These are phyloP conservation scores for Carduelis carduelis DNA, from an alignment of 2,797 vertebrate species.

Conservation along the genomic window DNA sequence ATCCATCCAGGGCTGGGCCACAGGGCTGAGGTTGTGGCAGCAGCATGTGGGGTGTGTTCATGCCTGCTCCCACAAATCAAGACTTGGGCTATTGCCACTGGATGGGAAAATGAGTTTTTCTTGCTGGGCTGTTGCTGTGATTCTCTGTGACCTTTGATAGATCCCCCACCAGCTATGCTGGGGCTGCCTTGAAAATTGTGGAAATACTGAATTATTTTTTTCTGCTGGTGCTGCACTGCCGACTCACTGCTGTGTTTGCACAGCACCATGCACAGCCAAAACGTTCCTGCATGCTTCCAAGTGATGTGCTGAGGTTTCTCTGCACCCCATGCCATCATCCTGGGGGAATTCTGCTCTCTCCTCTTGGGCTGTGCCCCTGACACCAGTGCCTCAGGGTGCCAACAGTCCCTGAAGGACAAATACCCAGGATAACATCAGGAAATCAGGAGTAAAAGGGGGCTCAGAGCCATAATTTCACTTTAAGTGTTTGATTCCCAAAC, in stretches of 20 bases:
- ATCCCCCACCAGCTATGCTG: not conserved
- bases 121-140: not conserved
- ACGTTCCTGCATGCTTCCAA: accelerated
- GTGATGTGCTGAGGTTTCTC: not conserved
- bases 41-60: accelerated
- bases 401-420: not conserved
- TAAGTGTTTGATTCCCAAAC: not conserved
- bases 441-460: not conserved
- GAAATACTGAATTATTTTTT: not conserved
- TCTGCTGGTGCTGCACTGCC: not conserved
- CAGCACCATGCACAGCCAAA: accelerated
- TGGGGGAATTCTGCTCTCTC: accelerated
- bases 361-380: not conserved
- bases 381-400: not conserved
- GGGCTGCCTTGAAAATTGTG: not conserved
- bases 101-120: not conserved
- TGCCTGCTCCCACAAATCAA: not conserved
- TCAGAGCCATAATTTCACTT: not conserved
- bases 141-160: not conserved
- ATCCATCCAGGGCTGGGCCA: not conserved
- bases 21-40: not conserved
- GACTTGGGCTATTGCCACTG: not conserved
- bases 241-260: not conserved
- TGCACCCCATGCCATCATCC: accelerated
- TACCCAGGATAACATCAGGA: not conserved